These are phyloP conservation scores for Leptobrachium leishanense DNA, from an alignment of 2,113 vertebrate genomes.

Conservation along the genomic window DNA sequence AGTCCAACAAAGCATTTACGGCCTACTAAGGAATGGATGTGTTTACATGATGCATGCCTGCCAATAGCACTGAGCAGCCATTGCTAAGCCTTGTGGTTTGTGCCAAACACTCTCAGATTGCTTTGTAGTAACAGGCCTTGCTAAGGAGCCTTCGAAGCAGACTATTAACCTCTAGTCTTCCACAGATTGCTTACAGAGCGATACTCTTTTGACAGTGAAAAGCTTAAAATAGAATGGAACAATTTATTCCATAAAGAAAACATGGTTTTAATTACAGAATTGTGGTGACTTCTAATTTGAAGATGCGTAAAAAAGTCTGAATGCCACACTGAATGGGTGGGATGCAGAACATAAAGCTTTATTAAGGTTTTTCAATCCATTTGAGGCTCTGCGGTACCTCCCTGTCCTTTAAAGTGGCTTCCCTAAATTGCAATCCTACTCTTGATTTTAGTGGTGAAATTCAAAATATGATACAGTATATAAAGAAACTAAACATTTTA, in stretches of 20 bases:
- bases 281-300: conserved; percentile 33
- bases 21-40: conserved; percentile 32
- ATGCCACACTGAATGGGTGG: conserved; percentile 16
- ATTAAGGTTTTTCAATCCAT: not conserved
- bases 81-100: not conserved
- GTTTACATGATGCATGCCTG: conserved; percentile 28
- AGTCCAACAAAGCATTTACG: conserved; percentile 19
- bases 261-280: conserved; percentile 18
- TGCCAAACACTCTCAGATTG: conserved; percentile 38
- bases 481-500: too few species aligned
- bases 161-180: conserved; percentile 8
- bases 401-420: conserved; percentile 22
- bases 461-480: too few species aligned
- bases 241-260: conserved; percentile 7
- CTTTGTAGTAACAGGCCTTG: conserved; percentile 17
- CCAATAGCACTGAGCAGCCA: conserved; percentile 8
- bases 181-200: not conserved
- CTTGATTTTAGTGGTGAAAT: too few species aligned
- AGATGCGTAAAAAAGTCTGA: not conserved
- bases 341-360: conserved; percentile 20
- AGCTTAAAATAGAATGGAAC: not conserved
- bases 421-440: not conserved
- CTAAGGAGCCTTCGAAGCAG: not conserved
- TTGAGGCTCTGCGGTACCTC: conserved; percentile 8
- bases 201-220: not conserved